phyloP scores from a whole-genome alignment of 2,797 vertebrate genomes.

The Borostomias antarcticus region DNA sequence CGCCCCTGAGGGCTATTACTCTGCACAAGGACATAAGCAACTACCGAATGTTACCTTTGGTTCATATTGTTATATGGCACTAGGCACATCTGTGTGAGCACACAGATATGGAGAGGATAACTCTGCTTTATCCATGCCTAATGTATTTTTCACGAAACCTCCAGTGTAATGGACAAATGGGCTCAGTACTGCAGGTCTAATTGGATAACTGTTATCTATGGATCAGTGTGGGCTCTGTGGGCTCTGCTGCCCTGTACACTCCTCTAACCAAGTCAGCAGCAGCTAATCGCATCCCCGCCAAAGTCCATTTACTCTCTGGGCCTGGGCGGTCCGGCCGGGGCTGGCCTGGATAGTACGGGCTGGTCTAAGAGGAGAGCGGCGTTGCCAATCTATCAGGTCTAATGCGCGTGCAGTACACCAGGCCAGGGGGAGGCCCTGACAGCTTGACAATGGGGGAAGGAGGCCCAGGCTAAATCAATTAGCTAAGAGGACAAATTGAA shows the following conservation, averaged over 20 bases:
- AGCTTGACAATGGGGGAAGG: constrained; percentile 67
- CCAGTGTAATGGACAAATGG: constrained; percentile 67
- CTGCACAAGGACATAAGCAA: constrained; percentile 39
- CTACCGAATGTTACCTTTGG: constrained; percentile 65
- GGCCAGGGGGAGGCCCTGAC: constrained; percentile 56
- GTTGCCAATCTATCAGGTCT: constrained; percentile 57
- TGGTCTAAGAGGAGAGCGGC: constrained; percentile 44
- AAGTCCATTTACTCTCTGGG: constrained; percentile 71
- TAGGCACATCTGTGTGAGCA: neutral
- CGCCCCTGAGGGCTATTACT: constrained; percentile 53
- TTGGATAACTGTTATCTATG: constrained; percentile 76
- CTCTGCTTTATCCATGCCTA: constrained; percentile 4
- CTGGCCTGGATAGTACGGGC: constrained; percentile 17
- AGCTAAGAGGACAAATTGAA: constrained; percentile 76
- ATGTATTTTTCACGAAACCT: constrained; percentile 44
- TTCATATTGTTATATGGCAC: neutral
- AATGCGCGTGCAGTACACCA: constrained; percentile 70
- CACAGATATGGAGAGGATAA: neutral
- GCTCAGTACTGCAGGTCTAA: constrained; percentile 63
- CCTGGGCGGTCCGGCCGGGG: constrained; percentile 63
- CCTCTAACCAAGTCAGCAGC: constrained; percentile 74
- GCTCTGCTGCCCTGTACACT: constrained; percentile 72
- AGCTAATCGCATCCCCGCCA: constrained; percentile 76
- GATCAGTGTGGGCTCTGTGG: constrained; percentile 66
- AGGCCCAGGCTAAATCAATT: constrained; percentile 73